Evolutionary conservation across 2,113 vertebrate species (phyloP).

Genomic region (Amphilophus citrinellus): DNA sequence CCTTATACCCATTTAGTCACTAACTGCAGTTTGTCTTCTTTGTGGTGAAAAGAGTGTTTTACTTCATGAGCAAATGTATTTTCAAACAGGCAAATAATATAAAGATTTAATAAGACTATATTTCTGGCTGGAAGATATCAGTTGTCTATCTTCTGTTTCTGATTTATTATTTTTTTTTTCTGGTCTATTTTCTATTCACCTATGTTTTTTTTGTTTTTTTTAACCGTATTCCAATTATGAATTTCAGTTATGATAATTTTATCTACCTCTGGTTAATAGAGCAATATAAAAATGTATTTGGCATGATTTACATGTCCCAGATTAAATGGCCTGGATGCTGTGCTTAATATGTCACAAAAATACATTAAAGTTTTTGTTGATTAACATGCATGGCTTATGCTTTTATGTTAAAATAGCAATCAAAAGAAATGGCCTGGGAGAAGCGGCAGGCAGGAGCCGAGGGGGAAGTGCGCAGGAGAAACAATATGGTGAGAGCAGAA

Average conservation of each 20-base stretch:
- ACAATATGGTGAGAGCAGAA: too few relatives aligned
- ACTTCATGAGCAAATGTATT: constrained; percentile 23
- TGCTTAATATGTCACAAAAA: not conserved
- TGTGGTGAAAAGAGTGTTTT: constrained; percentile 13
- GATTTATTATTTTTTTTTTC: not conserved
- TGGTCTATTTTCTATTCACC: too few relatives aligned
- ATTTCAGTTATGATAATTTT: not conserved
- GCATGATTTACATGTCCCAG: not conserved
- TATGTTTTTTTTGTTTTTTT: too few relatives aligned
- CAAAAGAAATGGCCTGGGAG: not conserved
- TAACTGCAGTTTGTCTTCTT: constrained; percentile 20
- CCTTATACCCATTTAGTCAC: not conserved
- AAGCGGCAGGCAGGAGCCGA: too few relatives aligned
- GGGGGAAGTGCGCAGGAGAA: too few relatives aligned
- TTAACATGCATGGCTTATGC: not conserved
- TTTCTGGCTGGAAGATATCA: constrained; percentile 38
- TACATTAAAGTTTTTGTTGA: not conserved
- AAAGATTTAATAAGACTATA: constrained; percentile 33
- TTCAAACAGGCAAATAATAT: constrained; percentile 43
- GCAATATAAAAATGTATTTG: not conserved
- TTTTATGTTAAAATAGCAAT: not conserved
- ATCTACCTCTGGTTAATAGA: not conserved
- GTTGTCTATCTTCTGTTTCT: not conserved
- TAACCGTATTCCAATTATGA: too few relatives aligned
- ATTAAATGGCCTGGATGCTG: not conserved